Conservation (phyloP, 2,888 invertebrate species). For the Andricus quercusramuli region DNA sequence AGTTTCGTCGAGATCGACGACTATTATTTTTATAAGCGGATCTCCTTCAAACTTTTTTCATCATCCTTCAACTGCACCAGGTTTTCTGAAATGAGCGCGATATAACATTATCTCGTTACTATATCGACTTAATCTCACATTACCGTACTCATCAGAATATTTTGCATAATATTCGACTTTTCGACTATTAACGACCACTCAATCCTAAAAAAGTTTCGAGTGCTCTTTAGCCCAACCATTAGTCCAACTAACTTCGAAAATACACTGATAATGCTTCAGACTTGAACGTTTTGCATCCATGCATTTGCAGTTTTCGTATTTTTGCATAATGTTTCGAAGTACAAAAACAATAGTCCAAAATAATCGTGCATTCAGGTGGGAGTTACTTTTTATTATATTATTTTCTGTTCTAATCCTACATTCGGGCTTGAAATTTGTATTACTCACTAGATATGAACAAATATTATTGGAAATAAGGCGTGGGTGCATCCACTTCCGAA, state of each 20-base stretch:
- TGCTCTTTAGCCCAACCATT: not conserved
- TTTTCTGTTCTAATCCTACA: no score
- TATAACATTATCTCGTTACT: not conserved
- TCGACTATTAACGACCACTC: not conserved
- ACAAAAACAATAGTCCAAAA: not conserved
- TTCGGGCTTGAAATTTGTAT: no score
- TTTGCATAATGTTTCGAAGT: not conserved
- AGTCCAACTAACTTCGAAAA: not conserved
- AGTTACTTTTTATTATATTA: no score
- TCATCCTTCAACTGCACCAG: not conserved
- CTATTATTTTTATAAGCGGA: conserved; percentile 28
- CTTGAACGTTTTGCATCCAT: no score
- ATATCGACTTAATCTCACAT: conserved; percentile 31
- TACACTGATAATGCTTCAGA: not conserved
- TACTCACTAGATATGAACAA: no score
- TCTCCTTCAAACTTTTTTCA: conserved; percentile 11
- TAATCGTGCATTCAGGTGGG: not conserved
- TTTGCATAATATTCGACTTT: conserved; percentile 2
- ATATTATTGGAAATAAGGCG: no score
- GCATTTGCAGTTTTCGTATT: not conserved
- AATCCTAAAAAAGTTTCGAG: not conserved
- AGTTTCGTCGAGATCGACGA: not conserved
- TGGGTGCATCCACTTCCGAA: no score
- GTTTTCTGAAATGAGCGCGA: not conserved
- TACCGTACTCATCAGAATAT: conserved; percentile 5